A percentile compares a stretch with the other conserved stretches of the same genome.
Evolutionary conservation across 2,888 invertebrate species (phyloP).

Genomic region (Drosophila mercatorum): DNA sequence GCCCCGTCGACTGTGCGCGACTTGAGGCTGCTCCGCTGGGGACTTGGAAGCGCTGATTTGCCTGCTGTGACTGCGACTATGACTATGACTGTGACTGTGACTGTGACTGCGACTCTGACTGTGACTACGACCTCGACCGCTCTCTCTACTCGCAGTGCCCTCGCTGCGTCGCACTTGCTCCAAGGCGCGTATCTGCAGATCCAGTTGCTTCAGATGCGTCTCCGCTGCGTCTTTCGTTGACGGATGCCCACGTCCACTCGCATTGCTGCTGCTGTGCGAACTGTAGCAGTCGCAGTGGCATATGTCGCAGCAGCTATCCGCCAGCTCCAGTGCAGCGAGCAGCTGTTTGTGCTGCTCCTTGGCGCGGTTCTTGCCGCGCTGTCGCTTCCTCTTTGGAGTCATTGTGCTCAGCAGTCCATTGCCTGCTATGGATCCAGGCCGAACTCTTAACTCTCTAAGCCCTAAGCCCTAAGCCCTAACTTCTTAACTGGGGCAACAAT

Average conservation of each 20-base stretch:
- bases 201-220: conserved; percentile 49
- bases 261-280: conserved; percentile 74
- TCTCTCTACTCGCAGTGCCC: conserved; percentile 25
- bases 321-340: conserved; percentile 71
- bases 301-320: conserved; percentile 82
- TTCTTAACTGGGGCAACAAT: conserved; percentile 35
- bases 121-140: background rate
- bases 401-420: conserved; percentile 23
- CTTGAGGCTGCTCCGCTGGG: conserved; percentile 32
- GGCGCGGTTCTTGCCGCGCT: conserved; percentile 60
- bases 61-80: conserved; percentile 21
- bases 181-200: conserved; percentile 2
- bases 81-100: too few species aligned
- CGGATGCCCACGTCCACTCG: conserved; percentile 31
- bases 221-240: conserved; percentile 13
- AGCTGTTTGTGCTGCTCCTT: conserved; percentile 71
- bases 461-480: background rate
- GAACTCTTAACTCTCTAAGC: conserved; percentile 48
- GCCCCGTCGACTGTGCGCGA: conserved; percentile 31
- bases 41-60: conserved; percentile 43
- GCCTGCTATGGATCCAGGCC: conserved; percentile 37
- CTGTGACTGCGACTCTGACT: too few species aligned
- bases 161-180: conserved; percentile 46
- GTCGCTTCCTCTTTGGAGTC: conserved; percentile 69
- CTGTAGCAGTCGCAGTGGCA: conserved; percentile 83